A percentile compares a stretch with the other conserved stretches of the same genome.
phyloP scores from a whole-genome alignment of 2,797 vertebrate genomes.

The Accipiter fasciatus region DNA sequence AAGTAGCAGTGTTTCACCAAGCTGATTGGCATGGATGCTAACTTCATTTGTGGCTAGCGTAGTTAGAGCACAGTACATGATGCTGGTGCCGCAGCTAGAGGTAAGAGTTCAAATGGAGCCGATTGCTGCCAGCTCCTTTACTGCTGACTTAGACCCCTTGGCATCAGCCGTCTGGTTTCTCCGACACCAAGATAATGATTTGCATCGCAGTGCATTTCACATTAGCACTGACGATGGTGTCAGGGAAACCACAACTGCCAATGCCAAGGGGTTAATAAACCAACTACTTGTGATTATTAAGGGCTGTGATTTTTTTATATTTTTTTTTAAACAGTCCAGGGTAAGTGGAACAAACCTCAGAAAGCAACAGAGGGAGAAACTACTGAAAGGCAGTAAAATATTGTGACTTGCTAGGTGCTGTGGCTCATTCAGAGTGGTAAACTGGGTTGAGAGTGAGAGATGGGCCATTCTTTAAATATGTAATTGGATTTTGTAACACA shows the following conservation, averaged over 20 bases:
- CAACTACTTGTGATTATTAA: conserved; percentile 9
- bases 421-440: background rate
- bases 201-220: background rate
- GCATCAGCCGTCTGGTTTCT: background rate
- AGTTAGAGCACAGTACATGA: background rate
- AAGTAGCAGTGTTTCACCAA: background rate
- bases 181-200: background rate
- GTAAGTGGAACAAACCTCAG: background rate
- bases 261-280: conserved; percentile 45
- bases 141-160: background rate
- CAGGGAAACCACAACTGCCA: background rate
- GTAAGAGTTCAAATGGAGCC: background rate
- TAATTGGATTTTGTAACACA: fast-evolving
- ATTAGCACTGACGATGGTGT: background rate
- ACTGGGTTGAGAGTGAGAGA: background rate
- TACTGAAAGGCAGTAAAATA: background rate
- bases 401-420: background rate
- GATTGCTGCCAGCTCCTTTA: background rate
- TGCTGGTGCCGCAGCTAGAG: background rate
- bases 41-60: background rate
- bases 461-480: background rate
- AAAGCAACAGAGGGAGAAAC: background rate
- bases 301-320: background rate
- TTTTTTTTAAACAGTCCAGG: background rate
- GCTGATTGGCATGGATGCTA: background rate